phyloP scores from a whole-genome alignment of 2,113 vertebrate species.

The Prolemur simus region DNA sequence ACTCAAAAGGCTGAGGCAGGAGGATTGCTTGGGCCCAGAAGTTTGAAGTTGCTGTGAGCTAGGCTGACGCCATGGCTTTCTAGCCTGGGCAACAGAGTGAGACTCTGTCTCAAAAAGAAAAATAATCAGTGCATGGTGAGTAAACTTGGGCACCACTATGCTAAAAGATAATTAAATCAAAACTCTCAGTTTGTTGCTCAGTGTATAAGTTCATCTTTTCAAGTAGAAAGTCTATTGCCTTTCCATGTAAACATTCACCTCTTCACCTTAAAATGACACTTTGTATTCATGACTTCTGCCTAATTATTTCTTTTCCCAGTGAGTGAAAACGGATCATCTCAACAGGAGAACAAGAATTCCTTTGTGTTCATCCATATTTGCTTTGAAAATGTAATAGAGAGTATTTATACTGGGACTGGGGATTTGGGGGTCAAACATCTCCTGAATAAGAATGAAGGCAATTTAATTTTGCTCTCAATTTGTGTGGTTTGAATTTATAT shows the following conservation, averaged over 20 bases:
- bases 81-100: too few relatives aligned
- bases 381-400: constrained; percentile 76
- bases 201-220: constrained; percentile 14
- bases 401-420: constrained; percentile 66
- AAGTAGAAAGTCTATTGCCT: background rate
- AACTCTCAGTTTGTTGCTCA: constrained; percentile 21
- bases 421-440: constrained; percentile 27
- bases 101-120: too few relatives aligned
- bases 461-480: constrained; percentile 33
- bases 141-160: background rate
- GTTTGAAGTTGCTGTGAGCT: too few relatives aligned
- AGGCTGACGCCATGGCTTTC: too few relatives aligned
- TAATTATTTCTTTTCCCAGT: constrained; percentile 71
- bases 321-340: constrained; percentile 80
- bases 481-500: constrained; percentile 33
- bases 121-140: background rate
- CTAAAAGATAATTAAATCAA: background rate
- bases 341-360: constrained; percentile 77
- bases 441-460: background rate
- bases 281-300: constrained; percentile 70
- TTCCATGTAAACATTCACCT: constrained; percentile 32
- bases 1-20: too few relatives aligned
- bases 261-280: constrained; percentile 76
- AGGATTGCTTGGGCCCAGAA: too few relatives aligned
- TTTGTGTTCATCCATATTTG: constrained; percentile 75